Conservation (phyloP, 2,113 vertebrate genomes). For the Tupaia tana region DNA sequence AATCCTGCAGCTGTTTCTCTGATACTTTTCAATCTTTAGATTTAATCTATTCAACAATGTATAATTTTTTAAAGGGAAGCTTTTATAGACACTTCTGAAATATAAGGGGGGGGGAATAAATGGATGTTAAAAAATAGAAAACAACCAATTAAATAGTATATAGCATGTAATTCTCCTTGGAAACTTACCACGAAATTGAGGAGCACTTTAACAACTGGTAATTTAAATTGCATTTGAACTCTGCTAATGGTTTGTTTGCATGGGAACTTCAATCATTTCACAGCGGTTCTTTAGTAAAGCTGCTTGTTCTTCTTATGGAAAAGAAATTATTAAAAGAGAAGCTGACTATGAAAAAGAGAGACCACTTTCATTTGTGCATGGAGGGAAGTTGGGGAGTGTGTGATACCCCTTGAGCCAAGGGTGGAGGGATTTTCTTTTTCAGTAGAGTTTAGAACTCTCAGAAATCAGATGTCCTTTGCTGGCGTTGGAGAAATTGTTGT, state of each 20-base stretch:
- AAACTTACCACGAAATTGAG: conserved; percentile 88
- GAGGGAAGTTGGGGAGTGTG: not conserved
- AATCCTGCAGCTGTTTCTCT: conserved; percentile 78
- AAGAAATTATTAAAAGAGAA: conserved; percentile 57
- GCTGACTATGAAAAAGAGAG: conserved; percentile 52
- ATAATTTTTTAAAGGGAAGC: conserved; percentile 82
- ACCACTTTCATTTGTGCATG: not conserved
- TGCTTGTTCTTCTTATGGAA: conserved; percentile 76
- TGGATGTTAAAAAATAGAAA: conserved; percentile 88
- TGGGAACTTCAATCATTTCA: conserved; percentile 86
- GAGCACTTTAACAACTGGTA: conserved; percentile 86
- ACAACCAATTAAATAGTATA: conserved; percentile 89
- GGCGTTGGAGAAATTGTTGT: not conserved
- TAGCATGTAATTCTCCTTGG: conserved; percentile 88
- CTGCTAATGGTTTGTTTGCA: conserved; percentile 87
- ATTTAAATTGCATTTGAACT: conserved; percentile 88
- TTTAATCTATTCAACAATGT: conserved; percentile 79
- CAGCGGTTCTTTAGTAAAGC: conserved; percentile 81
- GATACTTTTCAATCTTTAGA: conserved; percentile 81
- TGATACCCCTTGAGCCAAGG: no score
- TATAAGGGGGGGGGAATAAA: conserved; percentile 83
- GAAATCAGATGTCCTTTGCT: not conserved
- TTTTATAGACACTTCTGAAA: conserved; percentile 83
- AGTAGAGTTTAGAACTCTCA: not conserved
- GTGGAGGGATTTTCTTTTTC: conserved; percentile 6